Evolutionary conservation across 2,797 vertebrate genomes (phyloP), one percentile per base, ranked within the genome.

Genomic region (Mycteria americana): DNA sequence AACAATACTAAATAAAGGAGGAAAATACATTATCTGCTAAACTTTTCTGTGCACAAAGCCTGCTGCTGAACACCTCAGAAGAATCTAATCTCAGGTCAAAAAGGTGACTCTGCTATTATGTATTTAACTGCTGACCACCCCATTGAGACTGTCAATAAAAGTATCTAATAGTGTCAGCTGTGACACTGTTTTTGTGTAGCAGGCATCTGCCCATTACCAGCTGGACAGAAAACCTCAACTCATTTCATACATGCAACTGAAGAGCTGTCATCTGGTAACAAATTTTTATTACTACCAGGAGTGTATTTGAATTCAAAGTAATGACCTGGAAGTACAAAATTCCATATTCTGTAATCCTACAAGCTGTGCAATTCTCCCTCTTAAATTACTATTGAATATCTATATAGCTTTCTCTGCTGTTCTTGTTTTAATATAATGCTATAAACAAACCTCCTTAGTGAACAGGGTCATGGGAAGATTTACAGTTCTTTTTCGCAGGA

Each of bases 261-360:
- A 91, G 67, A 93, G 79, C 91, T 96, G 87, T 95, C 94, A 94
- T 78, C 87, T 86, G 82, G 41, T 92, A 92, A 95, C 84, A 91
- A 85, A 95, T 91, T 96, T 92, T 95, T 96, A 97, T 88, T 82
- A 63, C 78, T 91, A 28, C 57, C 91, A 94, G 64, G 96, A 96
- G 94, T 69, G 57, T 69, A 84, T 92, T 92, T 96, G 91, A 94
- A 96, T 92, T 93, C 69, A 68, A 88, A 91, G 54, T 89, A 96
- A 97, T 94, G 85, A 94, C 65, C 54, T 89, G 87, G 84, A 97
- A 94, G 95, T 60, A 83, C 57, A 95, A 84, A 95, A 92, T 69
- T 93, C 85, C 86, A 91, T 81, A 95, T 89, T 96, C 96, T 92
- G 63, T 81, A 96, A 92, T 95, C 96, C 89, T 93, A 91, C 76